phyloP scores from a whole-genome alignment of 2,888 invertebrate genomes.

The Drepana falcataria region DNA sequence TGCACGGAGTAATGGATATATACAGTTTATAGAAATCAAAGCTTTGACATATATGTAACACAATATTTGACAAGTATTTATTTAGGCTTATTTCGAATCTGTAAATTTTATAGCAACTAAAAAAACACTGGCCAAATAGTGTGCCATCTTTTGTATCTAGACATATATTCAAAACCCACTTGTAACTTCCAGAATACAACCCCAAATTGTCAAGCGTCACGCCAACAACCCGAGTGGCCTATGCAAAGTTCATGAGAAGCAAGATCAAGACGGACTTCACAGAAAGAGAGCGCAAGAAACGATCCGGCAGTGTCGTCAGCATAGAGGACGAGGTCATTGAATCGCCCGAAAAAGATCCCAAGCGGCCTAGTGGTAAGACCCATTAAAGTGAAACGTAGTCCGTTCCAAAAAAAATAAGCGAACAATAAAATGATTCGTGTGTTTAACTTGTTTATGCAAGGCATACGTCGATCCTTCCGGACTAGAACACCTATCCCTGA shows the following conservation, averaged over 20 bases:
- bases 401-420: background rate
- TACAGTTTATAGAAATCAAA: too few species aligned
- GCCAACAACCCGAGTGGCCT: constrained; percentile 88
- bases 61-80: too few species aligned
- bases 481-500: constrained; percentile 80
- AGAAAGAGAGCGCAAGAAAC: constrained; percentile 29
- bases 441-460: constrained; percentile 21
- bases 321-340: constrained; percentile 58
- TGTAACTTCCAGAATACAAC: constrained; percentile 82
- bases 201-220: constrained; percentile 87
- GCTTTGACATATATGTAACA: too few species aligned
- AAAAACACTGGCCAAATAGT: too few species aligned
- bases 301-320: constrained; percentile 35
- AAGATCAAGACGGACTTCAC: constrained; percentile 81
- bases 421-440: too few species aligned
- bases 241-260: constrained; percentile 91
- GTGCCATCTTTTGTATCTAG: too few species aligned
- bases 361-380: constrained; percentile 32
- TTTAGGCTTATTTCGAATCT: too few species aligned
- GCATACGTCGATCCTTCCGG: constrained; percentile 61
- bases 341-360: constrained; percentile 33
- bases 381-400: background rate
- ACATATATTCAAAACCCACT: background rate
- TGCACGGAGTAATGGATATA: too few species aligned
- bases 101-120: too few species aligned